Evolutionary conservation across 2,797 vertebrate species (phyloP).

Genomic region (Gobionotothen gibberifrons): DNA sequence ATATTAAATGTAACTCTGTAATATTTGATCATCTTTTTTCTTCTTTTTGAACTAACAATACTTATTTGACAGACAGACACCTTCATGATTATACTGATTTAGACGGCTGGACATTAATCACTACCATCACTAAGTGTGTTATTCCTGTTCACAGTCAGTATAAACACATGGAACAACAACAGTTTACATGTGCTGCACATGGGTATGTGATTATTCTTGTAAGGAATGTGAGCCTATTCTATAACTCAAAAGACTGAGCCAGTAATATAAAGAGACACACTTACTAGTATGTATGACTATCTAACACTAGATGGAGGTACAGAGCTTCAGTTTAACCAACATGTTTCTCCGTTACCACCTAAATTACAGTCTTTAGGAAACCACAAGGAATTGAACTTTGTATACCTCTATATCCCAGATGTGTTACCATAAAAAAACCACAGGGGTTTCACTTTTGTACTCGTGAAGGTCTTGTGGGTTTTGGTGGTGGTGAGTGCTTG

Average conservation of each 20-base stretch:
- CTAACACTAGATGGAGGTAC: conserved; percentile 54
- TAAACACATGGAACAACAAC: not conserved
- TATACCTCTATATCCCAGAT: not conserved
- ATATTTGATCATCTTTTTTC: no score
- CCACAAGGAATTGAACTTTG: not conserved
- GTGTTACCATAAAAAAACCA: not conserved
- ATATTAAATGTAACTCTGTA: no score
- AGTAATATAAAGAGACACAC: not conserved
- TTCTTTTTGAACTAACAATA: not conserved
- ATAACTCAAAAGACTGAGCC: not conserved
- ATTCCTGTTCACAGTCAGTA: not conserved
- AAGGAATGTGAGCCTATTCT: not conserved
- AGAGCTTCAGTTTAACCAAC: conserved; percentile 11
- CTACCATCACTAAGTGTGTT: not conserved
- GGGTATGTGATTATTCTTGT: not conserved
- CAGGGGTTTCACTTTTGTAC: not conserved
- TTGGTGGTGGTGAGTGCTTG: not conserved
- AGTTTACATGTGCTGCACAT: not conserved
- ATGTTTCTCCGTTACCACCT: not conserved
- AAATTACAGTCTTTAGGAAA: not conserved
- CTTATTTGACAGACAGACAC: not conserved
- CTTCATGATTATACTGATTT: not conserved
- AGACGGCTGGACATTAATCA: not conserved
- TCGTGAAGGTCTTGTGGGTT: not conserved
- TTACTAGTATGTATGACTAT: not conserved